Percentiles rank a stretch among this genome's conserved stretches.
These are phyloP conservation scores for Agapornis roseicollis DNA, from an alignment of 2,113 vertebrate species.

Conservation along the genomic window DNA sequence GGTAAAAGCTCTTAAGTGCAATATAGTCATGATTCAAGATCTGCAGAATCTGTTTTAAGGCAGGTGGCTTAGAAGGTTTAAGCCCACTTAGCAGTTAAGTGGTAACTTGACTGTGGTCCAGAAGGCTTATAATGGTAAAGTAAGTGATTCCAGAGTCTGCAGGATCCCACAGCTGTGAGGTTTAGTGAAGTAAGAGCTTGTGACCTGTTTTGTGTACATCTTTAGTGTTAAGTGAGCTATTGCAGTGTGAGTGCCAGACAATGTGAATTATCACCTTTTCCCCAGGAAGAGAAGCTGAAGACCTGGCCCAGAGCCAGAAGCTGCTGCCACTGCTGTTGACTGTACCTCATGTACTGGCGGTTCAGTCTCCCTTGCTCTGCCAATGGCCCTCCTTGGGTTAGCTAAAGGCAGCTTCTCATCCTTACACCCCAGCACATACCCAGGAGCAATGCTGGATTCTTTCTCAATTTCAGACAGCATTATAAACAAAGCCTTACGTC, in stretches of 20 bases:
- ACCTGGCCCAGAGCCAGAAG: neutral
- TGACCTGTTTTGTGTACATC: fast-evolving
- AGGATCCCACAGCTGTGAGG: neutral
- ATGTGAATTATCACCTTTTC: neutral
- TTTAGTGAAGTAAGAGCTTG: neutral
- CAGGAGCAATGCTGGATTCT: neutral
- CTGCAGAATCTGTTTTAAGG: slow-evolving; percentile 10
- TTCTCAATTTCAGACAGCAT: neutral
- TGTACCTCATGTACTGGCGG: neutral
- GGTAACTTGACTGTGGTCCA: neutral
- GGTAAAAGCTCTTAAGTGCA: neutral
- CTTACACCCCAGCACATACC: neutral
- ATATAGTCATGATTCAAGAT: neutral
- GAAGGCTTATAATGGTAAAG: neutral
- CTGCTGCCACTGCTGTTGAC: neutral
- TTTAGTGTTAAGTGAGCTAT: neutral
- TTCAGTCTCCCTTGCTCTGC: neutral
- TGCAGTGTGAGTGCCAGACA: neutral
- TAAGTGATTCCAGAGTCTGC: neutral
- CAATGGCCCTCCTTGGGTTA: neutral
- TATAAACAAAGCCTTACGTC: neutral
- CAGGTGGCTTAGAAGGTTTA: neutral
- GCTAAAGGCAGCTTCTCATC: neutral
- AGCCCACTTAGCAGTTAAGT: neutral
- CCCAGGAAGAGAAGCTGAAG: neutral